Conservation (phyloP, 1,140 invertebrate species). For the Acromyrmex heyeri region DNA sequence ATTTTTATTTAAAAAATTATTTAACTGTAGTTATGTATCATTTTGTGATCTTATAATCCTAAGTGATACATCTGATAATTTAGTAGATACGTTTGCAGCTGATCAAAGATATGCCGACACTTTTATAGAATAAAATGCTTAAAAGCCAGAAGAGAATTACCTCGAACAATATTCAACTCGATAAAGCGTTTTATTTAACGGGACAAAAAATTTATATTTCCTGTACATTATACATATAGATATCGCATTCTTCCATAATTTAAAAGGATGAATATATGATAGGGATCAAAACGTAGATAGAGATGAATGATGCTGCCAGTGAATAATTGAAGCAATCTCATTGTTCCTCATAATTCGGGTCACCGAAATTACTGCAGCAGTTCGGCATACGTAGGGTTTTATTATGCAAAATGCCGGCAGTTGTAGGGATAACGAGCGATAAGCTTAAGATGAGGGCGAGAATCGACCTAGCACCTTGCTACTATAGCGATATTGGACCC, state of each 20-base stretch:
- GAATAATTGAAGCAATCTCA: conserved; percentile 68
- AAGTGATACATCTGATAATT: neutral
- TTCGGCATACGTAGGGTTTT: conserved; percentile 69
- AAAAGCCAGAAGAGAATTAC: conserved; percentile 25
- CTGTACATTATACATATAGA: neutral
- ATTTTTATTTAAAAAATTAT: neutral
- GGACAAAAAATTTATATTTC: conserved; percentile 20
- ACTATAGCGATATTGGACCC: conserved; percentile 56
- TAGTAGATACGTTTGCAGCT: neutral
- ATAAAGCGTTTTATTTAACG: conserved; percentile 34
- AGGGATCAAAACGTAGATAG: conserved; percentile 23
- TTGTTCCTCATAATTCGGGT: conserved; percentile 67
- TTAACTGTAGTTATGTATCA: neutral
- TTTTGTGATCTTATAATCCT: neutral
- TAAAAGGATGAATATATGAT: conserved; percentile 39
- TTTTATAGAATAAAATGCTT: conserved; percentile 42
- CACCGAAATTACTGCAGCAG: conserved; percentile 55
- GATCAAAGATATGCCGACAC: neutral
- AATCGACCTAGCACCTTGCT: conserved; percentile 60
- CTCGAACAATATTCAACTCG: conserved; percentile 19
- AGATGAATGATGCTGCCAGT: conserved; percentile 21
- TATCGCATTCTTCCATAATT: neutral
- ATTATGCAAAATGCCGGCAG: conserved; percentile 68
- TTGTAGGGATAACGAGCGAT: conserved; percentile 71
- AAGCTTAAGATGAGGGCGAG: conserved; percentile 59